Evolutionary conservation across 2,113 vertebrate genomes (phyloP).

Genomic region (Eulacestoma nigropectus): DNA sequence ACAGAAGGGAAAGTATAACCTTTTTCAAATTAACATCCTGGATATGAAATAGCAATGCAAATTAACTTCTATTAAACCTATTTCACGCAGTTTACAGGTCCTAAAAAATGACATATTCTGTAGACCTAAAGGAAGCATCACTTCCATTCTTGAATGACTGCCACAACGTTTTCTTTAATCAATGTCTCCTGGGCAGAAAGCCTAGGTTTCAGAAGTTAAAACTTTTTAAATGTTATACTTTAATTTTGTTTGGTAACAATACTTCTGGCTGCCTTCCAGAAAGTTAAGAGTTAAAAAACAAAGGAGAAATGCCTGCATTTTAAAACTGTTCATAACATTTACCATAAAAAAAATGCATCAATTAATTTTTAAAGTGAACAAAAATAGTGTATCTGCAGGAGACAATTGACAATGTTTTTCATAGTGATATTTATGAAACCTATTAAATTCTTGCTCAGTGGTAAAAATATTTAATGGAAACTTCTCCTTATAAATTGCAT

Average conservation of each 20-base stretch:
- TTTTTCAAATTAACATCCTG: slow-evolving; percentile 17
- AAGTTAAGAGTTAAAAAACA: not conserved
- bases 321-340: not conserved
- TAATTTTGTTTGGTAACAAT: not conserved
- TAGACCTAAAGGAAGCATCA: not conserved
- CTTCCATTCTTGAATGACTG: not conserved
- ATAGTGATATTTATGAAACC: not conserved
- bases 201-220: not conserved
- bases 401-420: not conserved
- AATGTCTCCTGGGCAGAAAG: not conserved
- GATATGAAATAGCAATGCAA: slow-evolving; percentile 18
- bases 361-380: not conserved
- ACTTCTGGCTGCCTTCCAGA: not conserved
- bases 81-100: slow-evolving; percentile 14
- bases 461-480: not conserved
- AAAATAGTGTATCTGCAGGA: not conserved
- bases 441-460: not conserved
- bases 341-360: not conserved
- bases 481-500: not conserved
- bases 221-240: not conserved
- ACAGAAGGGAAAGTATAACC: slow-evolving; percentile 13
- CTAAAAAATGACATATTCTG: not conserved
- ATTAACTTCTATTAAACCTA: slow-evolving; percentile 34
- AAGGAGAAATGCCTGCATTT: not conserved
- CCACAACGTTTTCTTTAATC: not conserved